These are phyloP conservation scores for Upupa epops DNA, from an alignment of 2,113 vertebrate genomes.

Conservation along the genomic window DNA sequence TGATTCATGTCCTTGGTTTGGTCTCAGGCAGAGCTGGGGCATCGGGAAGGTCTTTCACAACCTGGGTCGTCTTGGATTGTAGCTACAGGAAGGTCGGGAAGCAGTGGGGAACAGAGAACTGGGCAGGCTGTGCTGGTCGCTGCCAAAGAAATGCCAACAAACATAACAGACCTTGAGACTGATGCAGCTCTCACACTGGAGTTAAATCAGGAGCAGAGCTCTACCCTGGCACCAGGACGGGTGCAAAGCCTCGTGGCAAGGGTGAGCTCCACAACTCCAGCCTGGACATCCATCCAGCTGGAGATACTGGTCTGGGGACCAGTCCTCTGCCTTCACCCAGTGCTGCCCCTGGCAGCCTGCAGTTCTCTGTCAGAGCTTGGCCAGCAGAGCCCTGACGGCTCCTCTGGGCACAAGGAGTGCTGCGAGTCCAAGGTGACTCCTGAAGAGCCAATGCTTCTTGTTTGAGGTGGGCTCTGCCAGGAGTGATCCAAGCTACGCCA, in stretches of 20 bases:
- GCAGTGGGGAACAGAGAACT: rapidly evolving
- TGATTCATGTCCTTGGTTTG: neutral
- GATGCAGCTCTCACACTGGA: rapidly evolving
- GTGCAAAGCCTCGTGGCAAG: neutral
- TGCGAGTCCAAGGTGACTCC: neutral
- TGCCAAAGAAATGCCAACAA: slow-evolving; percentile 8
- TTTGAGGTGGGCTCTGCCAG: neutral
- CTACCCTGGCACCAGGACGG: neutral
- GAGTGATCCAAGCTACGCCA: neutral
- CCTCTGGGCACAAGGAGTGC: neutral
- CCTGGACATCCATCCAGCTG: neutral
- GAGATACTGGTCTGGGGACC: neutral
- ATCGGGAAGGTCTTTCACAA: neutral
- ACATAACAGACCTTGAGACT: neutral
- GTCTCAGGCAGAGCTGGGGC: neutral
- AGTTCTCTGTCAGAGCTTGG: neutral
- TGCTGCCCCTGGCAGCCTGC: neutral
- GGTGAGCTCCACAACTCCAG: neutral
- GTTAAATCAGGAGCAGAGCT: neutral
- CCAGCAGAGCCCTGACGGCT: neutral
- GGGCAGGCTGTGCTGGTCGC: neutral
- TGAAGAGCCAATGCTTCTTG: neutral
- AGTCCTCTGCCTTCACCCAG: neutral
- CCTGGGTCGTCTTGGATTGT: neutral
- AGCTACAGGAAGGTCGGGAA: neutral